Evolutionary conservation across 2,888 invertebrate species (phyloP).

Genomic region (Cephus rjabovi): DNA sequence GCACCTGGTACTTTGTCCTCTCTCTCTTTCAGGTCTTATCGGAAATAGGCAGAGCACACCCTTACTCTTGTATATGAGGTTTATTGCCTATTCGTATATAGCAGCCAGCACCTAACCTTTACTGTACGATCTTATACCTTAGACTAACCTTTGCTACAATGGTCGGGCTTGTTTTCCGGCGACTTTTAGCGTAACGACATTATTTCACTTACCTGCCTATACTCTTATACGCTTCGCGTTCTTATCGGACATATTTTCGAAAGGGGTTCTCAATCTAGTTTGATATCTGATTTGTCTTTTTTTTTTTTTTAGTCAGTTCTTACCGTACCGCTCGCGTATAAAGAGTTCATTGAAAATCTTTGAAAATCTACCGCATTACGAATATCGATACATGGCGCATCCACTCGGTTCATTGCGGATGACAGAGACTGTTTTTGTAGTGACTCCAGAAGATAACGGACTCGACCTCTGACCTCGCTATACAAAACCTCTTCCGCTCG

Average conservation of each 20-base stretch:
- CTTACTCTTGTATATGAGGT: slow-evolving; percentile 7
- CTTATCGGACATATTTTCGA: not conserved
- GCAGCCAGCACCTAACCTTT: slow-evolving; percentile 10
- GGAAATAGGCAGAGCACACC: slow-evolving; percentile 33
- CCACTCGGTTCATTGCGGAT: slow-evolving; percentile 39
- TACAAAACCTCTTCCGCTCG: slow-evolving; percentile 56
- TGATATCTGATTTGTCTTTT: not conserved
- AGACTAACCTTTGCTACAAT: not conserved
- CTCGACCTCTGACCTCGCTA: slow-evolving; percentile 50
- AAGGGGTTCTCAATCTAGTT: not conserved
- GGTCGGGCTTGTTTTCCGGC: not conserved
- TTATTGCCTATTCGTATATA: slow-evolving; percentile 13
- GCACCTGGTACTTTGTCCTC: slow-evolving; percentile 37
- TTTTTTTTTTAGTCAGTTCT: not conserved
- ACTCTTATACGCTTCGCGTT: slow-evolving; percentile 10
- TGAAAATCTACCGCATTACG: slow-evolving; percentile 22
- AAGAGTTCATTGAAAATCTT: slow-evolving; percentile 32
- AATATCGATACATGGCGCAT: slow-evolving; percentile 1
- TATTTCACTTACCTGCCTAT: not conserved
- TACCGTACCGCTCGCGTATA: slow-evolving; percentile 16
- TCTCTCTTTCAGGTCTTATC: slow-evolving; percentile 31
- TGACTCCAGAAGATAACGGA: slow-evolving; percentile 45
- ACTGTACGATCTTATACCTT: slow-evolving; percentile 20
- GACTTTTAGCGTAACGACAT: not conserved
- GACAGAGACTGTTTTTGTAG: slow-evolving; percentile 58